These are phyloP conservation scores for Scaptomyza tumidula DNA, from an alignment of 2,888 invertebrate genomes.

Conservation along the genomic window DNA sequence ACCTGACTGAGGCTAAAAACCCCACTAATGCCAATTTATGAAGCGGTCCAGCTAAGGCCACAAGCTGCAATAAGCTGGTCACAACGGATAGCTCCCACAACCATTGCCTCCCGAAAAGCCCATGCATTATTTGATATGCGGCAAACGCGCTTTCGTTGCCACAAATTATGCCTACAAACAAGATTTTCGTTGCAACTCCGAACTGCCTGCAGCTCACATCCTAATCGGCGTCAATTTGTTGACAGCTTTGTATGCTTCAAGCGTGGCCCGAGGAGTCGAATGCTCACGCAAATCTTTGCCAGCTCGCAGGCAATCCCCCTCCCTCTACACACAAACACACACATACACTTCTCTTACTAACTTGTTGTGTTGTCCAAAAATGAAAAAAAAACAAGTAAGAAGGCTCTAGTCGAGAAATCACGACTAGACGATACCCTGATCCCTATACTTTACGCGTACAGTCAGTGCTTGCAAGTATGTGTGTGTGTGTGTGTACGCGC, in stretches of 20 bases:
- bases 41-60: slow-evolving; percentile 37
- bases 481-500: too few relatives aligned
- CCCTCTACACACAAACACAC: background rate
- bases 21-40: slow-evolving; percentile 78
- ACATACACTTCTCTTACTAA: slow-evolving; percentile 10
- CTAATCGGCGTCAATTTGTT: slow-evolving; percentile 74
- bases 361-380: slow-evolving; percentile 38
- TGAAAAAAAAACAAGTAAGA: too few relatives aligned
- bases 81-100: background rate
- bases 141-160: slow-evolving; percentile 42
- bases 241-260: slow-evolving; percentile 65
- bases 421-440: too few relatives aligned
- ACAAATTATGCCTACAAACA: slow-evolving; percentile 71
- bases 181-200: background rate
- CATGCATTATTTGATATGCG: slow-evolving; percentile 72
- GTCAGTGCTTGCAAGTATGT: too few relatives aligned
- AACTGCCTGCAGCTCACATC: background rate
- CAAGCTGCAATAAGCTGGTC: slow-evolving; percentile 52
- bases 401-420: too few relatives aligned
- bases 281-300: slow-evolving; percentile 50
- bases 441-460: too few relatives aligned
- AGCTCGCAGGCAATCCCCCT: background rate
- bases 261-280: slow-evolving; percentile 23
- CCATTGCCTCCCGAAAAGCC: slow-evolving; percentile 25
- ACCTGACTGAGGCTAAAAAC: background rate